Conservation (phyloP, 2,797 vertebrate species). For the Neostethus bicornis region DNA sequence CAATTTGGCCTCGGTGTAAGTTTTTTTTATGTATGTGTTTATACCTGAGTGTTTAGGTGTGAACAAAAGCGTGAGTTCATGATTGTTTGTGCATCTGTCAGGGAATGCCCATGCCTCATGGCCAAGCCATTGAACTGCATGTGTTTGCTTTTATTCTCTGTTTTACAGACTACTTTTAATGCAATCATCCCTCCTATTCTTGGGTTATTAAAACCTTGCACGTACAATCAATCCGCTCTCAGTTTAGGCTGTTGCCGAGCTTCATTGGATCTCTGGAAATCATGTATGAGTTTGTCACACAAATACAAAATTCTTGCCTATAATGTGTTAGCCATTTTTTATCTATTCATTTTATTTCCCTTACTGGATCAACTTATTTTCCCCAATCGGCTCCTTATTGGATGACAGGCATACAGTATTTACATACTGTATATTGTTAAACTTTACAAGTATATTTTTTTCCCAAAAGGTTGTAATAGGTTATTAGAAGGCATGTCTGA, state of each 20-base stretch:
- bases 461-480: too few relatives aligned
- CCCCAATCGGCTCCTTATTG: slow-evolving; percentile 5
- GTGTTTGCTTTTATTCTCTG: slow-evolving; percentile 30
- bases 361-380: slow-evolving; percentile 33
- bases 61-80: slow-evolving; percentile 54
- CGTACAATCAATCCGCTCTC: slow-evolving; percentile 7
- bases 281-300: slow-evolving; percentile 24
- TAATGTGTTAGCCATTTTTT: slow-evolving; percentile 27
- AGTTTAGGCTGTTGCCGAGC: slow-evolving; percentile 6
- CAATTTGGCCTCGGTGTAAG: slow-evolving; percentile 66
- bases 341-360: slow-evolving; percentile 29
- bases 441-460: too few relatives aligned
- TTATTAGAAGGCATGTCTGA: too few relatives aligned
- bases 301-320: slow-evolving; percentile 44
- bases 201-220: slow-evolving; percentile 28
- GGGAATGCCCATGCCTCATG: slow-evolving; percentile 12
- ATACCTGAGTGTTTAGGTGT: slow-evolving; percentile 64
- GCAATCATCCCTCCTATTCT: slow-evolving; percentile 25
- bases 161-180: slow-evolving; percentile 36
- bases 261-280: slow-evolving; percentile 14
- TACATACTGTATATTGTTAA: too few relatives aligned
- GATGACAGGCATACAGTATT: too few relatives aligned
- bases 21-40: slow-evolving; percentile 66
- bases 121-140: slow-evolving; percentile 32
- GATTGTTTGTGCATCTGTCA: slow-evolving; percentile 25